Evolutionary conservation across 2,888 invertebrate genomes (phyloP), one percentile per base, ranked within the genome.

Genomic region (Oasisia sp.): DNA sequence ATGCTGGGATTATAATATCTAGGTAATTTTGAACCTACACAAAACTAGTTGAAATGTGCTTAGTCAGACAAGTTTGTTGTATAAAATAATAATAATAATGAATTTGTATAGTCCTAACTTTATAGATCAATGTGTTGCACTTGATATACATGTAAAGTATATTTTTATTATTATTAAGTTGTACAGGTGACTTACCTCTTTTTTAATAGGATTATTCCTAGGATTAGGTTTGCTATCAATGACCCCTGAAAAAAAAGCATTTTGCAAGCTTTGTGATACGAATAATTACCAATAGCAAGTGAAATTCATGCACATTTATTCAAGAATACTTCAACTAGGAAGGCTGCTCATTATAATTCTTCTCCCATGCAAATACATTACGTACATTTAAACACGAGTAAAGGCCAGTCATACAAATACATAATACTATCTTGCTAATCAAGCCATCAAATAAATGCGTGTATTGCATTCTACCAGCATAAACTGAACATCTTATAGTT

Each of bases 221-320:
- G 98, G 58, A 99, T 97, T 98, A 99, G 98, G 96, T 99, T 99
- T 0, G 99, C 99, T 97, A 99, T 98, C 56, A 99, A 97, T 5
- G 99, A 99, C 0, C 99, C 99, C 98, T 98, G 96, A 93, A 97
- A 92, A 9, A 92, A 11, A 32, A 56, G 56, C 56, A 56, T 14
- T 14, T 56, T 14, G 11, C 11, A 11, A 56, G 56, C 56, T 38
- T 38, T 38, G 38, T 38, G 38, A 38, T 38, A 1, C 38, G 38
- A 38, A 38, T 38, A 38, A 38, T 38, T 38, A 56, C 56, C 11
- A 14, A 56, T 19, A 74, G 32, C 50, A 32, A 91, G 58, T 74
- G 12, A 58, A 32, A 58, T 3, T 14, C 56, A 91, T 32, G 32
- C 19, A 45, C 9, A n/a, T 27, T 44, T 92, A 27, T 32, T 89